Percentiles rank a stretch among this genome's conserved stretches.
These are phyloP conservation scores for Drosophila subquinaria DNA, from an alignment of 2,888 invertebrate genomes.

Conservation along the genomic window DNA sequence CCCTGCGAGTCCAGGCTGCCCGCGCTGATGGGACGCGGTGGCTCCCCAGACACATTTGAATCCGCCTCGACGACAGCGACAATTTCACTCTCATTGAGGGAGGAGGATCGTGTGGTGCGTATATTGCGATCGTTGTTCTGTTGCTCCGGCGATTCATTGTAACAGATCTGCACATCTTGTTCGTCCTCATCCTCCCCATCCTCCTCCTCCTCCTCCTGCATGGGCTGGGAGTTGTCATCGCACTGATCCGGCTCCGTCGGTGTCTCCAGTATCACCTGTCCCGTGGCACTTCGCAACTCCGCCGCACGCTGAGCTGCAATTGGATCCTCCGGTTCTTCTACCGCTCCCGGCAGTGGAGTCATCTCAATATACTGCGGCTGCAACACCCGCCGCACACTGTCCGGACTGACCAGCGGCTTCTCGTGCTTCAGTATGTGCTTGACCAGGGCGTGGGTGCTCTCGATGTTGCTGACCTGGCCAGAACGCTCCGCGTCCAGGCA, in stretches of 20 bases:
- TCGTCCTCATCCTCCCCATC: constrained; percentile 80
- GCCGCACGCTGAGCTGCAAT: constrained; percentile 60
- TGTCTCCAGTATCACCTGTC: constrained; percentile 59
- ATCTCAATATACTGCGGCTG: constrained; percentile 64
- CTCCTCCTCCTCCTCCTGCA: constrained; percentile 69
- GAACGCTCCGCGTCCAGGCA: constrained; percentile 83
- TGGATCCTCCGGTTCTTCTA: too few species aligned
- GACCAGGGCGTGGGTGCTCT: constrained; percentile 85
- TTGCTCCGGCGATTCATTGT: constrained; percentile 83
- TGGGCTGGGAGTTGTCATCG: constrained; percentile 68
- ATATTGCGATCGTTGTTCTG: constrained; percentile 83
- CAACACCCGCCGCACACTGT: constrained; percentile 83
- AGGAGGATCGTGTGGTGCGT: constrained; percentile 63
- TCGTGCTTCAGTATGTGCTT: constrained; percentile 85
- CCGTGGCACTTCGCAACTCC: constrained; percentile 63
- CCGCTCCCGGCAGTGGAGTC: constrained; percentile 70
- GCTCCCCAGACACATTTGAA: constrained; percentile 45
- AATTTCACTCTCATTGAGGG: constrained; percentile 76
- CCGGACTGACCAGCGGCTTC: constrained; percentile 85
- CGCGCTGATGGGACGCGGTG: constrained; percentile 75
- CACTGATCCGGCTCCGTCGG: constrained; percentile 45
- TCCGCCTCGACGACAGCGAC: constrained; percentile 68
- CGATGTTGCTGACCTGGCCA: constrained; percentile 83
- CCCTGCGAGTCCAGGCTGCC: constrained; percentile 84
- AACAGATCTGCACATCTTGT: constrained; percentile 84